Conservation (phyloP, 2,888 invertebrate genomes). For the Chesias legatella region DNA sequence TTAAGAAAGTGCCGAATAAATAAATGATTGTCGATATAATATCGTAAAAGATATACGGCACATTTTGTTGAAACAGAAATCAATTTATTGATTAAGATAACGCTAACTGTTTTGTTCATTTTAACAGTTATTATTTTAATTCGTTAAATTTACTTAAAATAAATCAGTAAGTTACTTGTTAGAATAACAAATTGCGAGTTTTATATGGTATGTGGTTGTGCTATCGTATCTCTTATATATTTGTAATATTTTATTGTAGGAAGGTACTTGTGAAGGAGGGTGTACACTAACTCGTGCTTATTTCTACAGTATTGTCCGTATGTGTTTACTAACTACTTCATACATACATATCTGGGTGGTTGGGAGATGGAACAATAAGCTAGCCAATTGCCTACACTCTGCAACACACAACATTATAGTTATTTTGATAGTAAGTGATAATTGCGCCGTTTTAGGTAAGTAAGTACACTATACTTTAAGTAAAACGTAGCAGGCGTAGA, state of each 20-base stretch:
- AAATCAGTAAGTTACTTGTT: constrained; percentile 70
- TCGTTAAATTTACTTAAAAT: constrained; percentile 70
- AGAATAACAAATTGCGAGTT: constrained; percentile 66
- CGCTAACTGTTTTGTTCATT: constrained; percentile 48
- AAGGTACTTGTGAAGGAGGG: constrained; percentile 57
- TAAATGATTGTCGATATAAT: constrained; percentile 6
- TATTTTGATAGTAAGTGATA: too few relatives aligned
- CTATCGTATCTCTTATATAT: constrained; percentile 50
- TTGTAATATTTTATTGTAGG: constrained; percentile 14
- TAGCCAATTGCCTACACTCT: constrained; percentile 7
- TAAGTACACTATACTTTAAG: constrained; percentile 3
- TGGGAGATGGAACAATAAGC: constrained; percentile 25
- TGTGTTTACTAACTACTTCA: constrained; percentile 42
- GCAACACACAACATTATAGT: neutral
- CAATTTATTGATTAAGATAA: constrained; percentile 28
- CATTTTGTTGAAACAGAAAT: constrained; percentile 16
- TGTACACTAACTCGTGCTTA: constrained; percentile 47
- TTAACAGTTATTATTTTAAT: constrained; percentile 63
- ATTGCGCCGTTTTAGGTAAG: too few relatives aligned
- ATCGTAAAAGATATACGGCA: constrained; percentile 7
- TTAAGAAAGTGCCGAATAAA: constrained; percentile 15
- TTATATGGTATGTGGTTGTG: constrained; percentile 73
- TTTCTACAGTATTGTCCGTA: constrained; percentile 40
- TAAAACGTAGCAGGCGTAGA: too few relatives aligned
- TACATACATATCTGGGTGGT: constrained; percentile 35